Conservation (phyloP, 2,113 vertebrate genomes). For the Xenopus laevis region DNA sequence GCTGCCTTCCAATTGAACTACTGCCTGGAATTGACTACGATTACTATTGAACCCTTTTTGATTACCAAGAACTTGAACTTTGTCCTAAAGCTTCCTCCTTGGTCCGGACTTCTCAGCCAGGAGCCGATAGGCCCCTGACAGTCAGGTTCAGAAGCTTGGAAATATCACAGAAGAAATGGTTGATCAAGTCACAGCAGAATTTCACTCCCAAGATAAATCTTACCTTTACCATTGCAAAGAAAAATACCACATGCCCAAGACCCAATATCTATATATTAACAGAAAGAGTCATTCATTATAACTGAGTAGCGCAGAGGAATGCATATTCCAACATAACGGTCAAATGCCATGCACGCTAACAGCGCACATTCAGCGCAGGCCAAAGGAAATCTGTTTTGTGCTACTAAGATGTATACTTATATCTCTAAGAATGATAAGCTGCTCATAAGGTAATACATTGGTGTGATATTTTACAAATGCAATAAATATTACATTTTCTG, state of each 20-base stretch:
- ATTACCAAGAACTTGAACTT: too few species aligned
- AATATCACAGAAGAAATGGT: too few species aligned
- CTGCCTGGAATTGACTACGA: too few species aligned
- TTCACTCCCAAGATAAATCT: slow-evolving; percentile 55
- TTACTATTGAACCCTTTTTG: too few species aligned
- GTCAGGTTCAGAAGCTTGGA: too few species aligned
- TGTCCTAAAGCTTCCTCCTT: too few species aligned
- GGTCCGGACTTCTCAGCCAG: too few species aligned
- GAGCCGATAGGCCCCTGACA: too few species aligned
- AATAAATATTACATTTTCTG: slow-evolving; percentile 54
- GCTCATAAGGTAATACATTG: slow-evolving; percentile 61
- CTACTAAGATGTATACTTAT: slow-evolving; percentile 50
- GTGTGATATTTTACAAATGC: slow-evolving; percentile 49
- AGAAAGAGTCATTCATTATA: slow-evolving; percentile 52
- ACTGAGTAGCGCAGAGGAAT: slow-evolving; percentile 52
- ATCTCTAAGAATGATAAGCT: slow-evolving; percentile 61
- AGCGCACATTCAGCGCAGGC: slow-evolving; percentile 58
- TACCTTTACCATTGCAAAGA: slow-evolving; percentile 56
- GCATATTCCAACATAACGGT: slow-evolving; percentile 56
- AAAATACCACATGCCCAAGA: slow-evolving; percentile 54
- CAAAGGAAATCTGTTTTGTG: slow-evolving; percentile 50
- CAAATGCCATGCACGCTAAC: slow-evolving; percentile 58
- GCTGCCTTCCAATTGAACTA: too few species aligned
- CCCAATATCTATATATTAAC: slow-evolving; percentile 48
- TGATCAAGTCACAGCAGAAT: slow-evolving; percentile 29